These are phyloP conservation scores for Taenioides sp. DNA, from an alignment of 2,797 vertebrate species.

Conservation along the genomic window DNA sequence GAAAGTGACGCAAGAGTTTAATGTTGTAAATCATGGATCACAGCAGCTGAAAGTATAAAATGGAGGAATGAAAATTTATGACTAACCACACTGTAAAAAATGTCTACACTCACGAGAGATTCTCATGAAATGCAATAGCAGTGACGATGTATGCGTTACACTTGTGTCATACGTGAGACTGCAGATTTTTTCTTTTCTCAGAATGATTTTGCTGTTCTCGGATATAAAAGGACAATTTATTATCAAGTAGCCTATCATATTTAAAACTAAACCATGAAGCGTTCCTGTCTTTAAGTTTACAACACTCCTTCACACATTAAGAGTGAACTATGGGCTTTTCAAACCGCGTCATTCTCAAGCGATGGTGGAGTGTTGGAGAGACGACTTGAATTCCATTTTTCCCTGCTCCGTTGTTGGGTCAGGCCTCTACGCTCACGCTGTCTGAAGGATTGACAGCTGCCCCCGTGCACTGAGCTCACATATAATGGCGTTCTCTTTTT, in stretches of 20 bases:
- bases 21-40: constrained; percentile 66
- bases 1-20: constrained; percentile 58
- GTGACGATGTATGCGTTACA: neutral
- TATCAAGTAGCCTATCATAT: neutral
- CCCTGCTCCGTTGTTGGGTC: no score
- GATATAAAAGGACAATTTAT: neutral
- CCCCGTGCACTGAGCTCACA: no score
- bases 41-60: constrained; percentile 69
- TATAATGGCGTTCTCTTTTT: no score
- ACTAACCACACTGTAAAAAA: constrained; percentile 46
- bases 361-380: no score
- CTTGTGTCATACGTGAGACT: neutral
- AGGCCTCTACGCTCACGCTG: no score
- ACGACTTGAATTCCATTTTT: no score
- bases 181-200: neutral
- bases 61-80: constrained; percentile 57
- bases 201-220: neutral
- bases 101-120: constrained; percentile 6
- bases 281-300: neutral
- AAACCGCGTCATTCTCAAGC: no score
- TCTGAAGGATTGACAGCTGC: no score
- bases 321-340: no score
- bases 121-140: constrained; percentile 8
- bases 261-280: neutral
- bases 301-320: neutral